These are phyloP conservation scores for Elephas maximus DNA, from an alignment of 2,113 vertebrate genomes.

Conservation along the genomic window DNA sequence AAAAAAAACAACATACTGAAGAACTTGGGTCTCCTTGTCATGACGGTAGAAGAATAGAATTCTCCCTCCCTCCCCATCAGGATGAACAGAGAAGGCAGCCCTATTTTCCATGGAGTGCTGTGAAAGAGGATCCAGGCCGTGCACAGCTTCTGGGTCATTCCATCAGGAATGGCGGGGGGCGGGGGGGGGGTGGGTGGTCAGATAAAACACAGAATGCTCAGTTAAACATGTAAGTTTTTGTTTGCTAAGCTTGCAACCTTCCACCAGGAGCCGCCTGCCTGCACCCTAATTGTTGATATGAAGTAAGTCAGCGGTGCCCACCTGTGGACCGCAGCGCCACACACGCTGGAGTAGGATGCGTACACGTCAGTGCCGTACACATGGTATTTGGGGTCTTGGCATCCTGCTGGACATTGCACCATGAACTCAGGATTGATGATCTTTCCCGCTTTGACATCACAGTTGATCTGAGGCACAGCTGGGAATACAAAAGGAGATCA, in stretches of 20 bases:
- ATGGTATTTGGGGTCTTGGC: conserved; percentile 93
- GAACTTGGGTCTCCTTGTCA: not conserved
- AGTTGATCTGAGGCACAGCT: conserved; percentile 96
- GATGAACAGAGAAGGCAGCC: not conserved
- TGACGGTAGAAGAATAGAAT: not conserved
- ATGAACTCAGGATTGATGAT: conserved; percentile 96
- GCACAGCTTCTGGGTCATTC: not conserved
- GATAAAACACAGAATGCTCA: not conserved
- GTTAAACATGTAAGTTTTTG: not conserved
- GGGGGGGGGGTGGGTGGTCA: no score
- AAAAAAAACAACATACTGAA: not conserved
- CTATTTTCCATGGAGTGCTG: not conserved
- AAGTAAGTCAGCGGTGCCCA: conserved; percentile 80
- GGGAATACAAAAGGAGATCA: conserved; percentile 78
- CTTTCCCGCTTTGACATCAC: conserved; percentile 96
- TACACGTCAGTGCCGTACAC: conserved; percentile 96
- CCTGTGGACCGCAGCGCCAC: conserved; percentile 97
- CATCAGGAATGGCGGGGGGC: no score
- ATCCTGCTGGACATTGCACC: conserved; percentile 95
- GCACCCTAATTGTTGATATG: not conserved
- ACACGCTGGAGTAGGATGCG: conserved; percentile 98
- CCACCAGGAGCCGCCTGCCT: not conserved
- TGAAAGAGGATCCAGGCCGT: not conserved
- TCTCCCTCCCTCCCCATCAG: not conserved
- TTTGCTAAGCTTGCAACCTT: not conserved